Percentiles rank a stretch among this genome's conserved stretches.
These are phyloP conservation scores for Gallinago solitaria DNA, from an alignment of 2,797 vertebrate species.

Conservation along the genomic window DNA sequence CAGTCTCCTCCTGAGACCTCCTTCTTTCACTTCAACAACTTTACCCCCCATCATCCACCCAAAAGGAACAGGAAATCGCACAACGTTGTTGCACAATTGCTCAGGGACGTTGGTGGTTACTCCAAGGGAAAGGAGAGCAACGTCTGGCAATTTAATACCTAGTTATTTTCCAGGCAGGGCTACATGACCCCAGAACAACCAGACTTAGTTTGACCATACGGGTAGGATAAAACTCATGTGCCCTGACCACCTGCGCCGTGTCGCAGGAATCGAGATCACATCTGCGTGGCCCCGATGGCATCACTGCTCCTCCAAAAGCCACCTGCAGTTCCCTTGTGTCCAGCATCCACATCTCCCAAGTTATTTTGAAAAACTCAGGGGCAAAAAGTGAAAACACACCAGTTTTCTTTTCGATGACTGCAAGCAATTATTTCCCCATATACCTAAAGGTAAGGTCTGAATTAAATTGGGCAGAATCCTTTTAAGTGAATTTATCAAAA, in stretches of 20 bases:
- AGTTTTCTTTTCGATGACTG: neutral
- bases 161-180: neutral
- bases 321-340: neutral
- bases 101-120: neutral
- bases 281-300: neutral
- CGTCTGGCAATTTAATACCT: neutral
- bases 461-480: neutral
- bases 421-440: neutral
- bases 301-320: neutral
- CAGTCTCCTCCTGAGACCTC: neutral
- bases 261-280: fast-evolving
- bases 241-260: fast-evolving
- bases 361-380: neutral
- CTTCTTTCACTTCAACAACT: neutral
- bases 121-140: neutral
- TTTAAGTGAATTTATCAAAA: neutral
- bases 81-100: too few species aligned
- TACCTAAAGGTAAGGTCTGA: neutral
- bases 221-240: fast-evolving
- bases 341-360: neutral
- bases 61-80: neutral
- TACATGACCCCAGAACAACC: neutral
- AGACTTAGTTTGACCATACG: fast-evolving
- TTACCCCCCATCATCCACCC: neutral
- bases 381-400: neutral